Base-by-base conservation (phyloP, 2,888 invertebrate genomes). In the Agapetus fuscipes region DNA sequence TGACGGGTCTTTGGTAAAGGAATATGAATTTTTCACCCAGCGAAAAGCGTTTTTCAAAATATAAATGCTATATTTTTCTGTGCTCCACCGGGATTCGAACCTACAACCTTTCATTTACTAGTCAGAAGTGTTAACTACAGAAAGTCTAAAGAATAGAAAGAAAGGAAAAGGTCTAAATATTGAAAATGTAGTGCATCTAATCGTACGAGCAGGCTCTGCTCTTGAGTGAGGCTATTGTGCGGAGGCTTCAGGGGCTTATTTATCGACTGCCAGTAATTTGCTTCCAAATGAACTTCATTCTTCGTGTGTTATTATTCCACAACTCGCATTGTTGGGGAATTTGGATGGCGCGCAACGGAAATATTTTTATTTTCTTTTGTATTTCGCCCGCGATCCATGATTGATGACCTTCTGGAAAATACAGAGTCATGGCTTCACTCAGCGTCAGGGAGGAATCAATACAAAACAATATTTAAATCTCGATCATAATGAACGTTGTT, bases 281-380 rank as follows among this genome's bases (percentile, higher is more conserved):
- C 39, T 39, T 33, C 45, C 28, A 45, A 45, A 45, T 39, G 36
- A 45, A 45, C 41, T 42, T 37, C 39, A 45, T 45, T 45, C 45
- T 45, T 45, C 34, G 17, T 6, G 31, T 11, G 30, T 38, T 36
- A 17, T 39, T 43, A 32, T 20, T 20, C 20, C 20, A n/a, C n/a
- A 24, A 17, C 16, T 24, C 15, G 6, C 30, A 34, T 39, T 34
- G 39, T 39, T 39, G 13, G 17, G 25, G 17, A 34, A 39, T 17
- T 39, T 34, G n/a, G 31, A 39, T 33, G 39, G 5, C 9, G 5
- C 9, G 5, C 20, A 6, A 20, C 20, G 9, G 9, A 20, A 20
- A 20, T 20, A 20, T 20, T 20, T 20, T 9, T 9, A 4, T 20
- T 9, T 4, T 9, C 5, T 9, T 20, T 20, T 20, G 20, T 20